Base-by-base conservation (phyloP, 2,113 vertebrate genomes). In the Passer montanus region DNA sequence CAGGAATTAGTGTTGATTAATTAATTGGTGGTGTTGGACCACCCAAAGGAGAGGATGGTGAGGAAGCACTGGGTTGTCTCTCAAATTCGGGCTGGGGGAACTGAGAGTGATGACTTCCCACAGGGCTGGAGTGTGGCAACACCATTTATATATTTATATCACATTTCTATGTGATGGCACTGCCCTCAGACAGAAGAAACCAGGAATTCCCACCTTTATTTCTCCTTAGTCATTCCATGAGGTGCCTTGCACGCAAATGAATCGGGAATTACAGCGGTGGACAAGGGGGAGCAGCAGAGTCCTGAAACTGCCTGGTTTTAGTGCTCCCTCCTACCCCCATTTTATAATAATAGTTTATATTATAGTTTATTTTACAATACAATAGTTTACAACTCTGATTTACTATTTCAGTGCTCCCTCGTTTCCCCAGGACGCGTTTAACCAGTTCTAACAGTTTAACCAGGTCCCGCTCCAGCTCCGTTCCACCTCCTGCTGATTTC, bases 161-260 rank as follows among this genome's bases (percentile, higher is more conserved):
- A 41, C 39, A 41, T 4, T 33, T 18, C 1, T 7, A 3, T 0
- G 5, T 0, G 18, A 6, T 3, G 39, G 59, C 30, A 1, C 44
- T 35, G 53, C 17, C 39, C 21, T 56, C 50, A 15, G 64, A 39
- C 46, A 33, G 31, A 10, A 33, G 10, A 24, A 22, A 41, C 6
- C 52, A 27, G 30, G 37, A 76, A 46, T 17, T 27, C 6, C 24
- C 9, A 18, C 7, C 2, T 93, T 81, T 88, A 81, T 81, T 81
- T 20, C 49, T 27, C 6, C 23, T 58, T 11, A 28, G 27, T 23
- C 1, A 19, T 23, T 27, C 44, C 37, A 14, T 2, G 10, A 30
- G 30, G 24, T 1, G 28, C 69, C 28, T 49, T 3, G 28, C 23
- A 47, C 0, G 2, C 43, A 49, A 75, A 56, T 24, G n/a, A 66